Percentiles rank a stretch among this genome's conserved stretches.
Evolutionary conservation across 2,888 invertebrate genomes (phyloP).

Genomic region (Myathropa florea): DNA sequence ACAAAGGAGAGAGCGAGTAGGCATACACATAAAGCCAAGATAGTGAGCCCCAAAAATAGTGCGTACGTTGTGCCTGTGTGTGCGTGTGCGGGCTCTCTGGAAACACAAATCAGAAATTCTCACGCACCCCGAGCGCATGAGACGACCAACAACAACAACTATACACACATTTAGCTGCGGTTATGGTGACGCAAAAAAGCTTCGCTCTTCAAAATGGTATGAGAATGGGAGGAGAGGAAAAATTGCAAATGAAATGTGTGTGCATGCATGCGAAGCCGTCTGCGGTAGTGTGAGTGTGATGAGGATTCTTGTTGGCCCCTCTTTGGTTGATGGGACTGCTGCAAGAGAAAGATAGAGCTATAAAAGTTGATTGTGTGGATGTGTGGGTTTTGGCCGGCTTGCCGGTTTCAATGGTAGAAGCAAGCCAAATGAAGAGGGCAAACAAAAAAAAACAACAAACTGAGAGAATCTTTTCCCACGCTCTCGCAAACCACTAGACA

Average conservation of each 20-base stretch:
- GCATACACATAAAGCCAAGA: conserved; percentile 20
- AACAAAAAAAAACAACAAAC: conserved; percentile 19
- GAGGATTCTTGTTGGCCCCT: background rate
- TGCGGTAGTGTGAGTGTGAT: conserved; percentile 1
- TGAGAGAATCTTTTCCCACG: conserved; percentile 60
- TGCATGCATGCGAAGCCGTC: conserved; percentile 31
- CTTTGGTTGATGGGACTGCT: conserved; percentile 15
- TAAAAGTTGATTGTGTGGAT: conserved; percentile 11
- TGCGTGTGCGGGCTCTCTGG: conserved; percentile 9
- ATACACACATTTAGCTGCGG: background rate
- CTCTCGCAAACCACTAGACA: conserved; percentile 14
- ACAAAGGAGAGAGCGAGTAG: conserved; percentile 53
- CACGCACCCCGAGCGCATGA: conserved; percentile 23
- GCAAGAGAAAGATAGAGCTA: conserved; percentile 58
- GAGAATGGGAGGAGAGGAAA: conserved; percentile 2
- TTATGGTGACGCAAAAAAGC: conserved; percentile 26
- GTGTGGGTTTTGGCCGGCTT: conserved; percentile 28
- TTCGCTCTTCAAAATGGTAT: conserved; percentile 6
- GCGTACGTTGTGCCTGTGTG: conserved; percentile 39
- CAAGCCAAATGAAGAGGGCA: too few relatives aligned
- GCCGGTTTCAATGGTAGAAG: conserved; percentile 15
- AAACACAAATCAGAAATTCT: conserved; percentile 42
- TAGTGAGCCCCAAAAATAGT: conserved; percentile 67
- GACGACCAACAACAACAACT: background rate
- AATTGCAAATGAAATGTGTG: conserved; percentile 40